phyloP scores from a whole-genome alignment of 2,113 vertebrate species.

The Myanophis thanlyinensis region DNA sequence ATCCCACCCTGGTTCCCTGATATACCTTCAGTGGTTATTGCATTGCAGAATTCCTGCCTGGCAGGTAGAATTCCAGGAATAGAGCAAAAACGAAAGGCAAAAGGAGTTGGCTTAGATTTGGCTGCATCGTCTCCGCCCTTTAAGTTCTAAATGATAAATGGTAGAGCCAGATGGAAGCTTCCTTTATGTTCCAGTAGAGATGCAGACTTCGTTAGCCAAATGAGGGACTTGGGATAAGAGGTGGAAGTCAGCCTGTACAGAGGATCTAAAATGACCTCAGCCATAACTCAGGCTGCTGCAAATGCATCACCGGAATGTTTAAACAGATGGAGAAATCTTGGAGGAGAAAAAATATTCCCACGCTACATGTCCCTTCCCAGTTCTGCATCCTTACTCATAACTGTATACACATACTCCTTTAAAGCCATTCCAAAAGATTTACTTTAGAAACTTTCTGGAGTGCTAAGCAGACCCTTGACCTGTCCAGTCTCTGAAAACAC shows the following conservation, averaged over 20 bases:
- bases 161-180: neutral
- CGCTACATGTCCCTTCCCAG: constrained; percentile 48
- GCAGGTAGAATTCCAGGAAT: neutral
- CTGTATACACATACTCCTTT: constrained; percentile 26
- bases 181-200: constrained; percentile 10
- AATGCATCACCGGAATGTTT: constrained; percentile 65
- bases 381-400: neutral
- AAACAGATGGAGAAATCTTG: constrained; percentile 69
- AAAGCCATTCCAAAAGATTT: constrained; percentile 64
- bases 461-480: constrained; percentile 63
- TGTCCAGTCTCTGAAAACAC: constrained; percentile 63
- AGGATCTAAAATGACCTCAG: constrained; percentile 59
- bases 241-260: constrained; percentile 22
- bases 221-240: constrained; percentile 41
- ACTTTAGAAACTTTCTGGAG: constrained; percentile 62
- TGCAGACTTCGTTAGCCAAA: constrained; percentile 33
- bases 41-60: neutral
- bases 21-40: neutral
- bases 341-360: constrained; percentile 55
- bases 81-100: neutral
- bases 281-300: constrained; percentile 51
- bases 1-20: neutral
- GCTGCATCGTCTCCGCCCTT: neutral
- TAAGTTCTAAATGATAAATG: constrained; percentile 1
- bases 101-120: neutral